Base-by-base conservation (phyloP, 2,888 invertebrate species). In the Lagria hirta region DNA sequence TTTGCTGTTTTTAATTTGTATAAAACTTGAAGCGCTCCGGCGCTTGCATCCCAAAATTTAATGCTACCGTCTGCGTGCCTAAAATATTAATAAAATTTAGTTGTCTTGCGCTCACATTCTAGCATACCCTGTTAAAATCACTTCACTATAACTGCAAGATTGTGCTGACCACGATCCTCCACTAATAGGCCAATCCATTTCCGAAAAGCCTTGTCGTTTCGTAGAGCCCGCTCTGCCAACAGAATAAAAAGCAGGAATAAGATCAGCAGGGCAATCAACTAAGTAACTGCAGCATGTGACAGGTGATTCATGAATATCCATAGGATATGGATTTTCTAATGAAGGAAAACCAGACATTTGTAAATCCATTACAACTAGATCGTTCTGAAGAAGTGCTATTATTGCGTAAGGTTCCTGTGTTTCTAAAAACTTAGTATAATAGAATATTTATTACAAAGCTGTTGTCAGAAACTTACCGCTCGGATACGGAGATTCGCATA, bases 21-120 rank as follows among this genome's bases (percentile, higher is more conserved):
- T 67, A 98, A 81, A 64, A 96, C 88, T 79, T 97, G 96, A 61
- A 99, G 79, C 50, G 91, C 89, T 55, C 95, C 95, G 36, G 93
- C 94, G 65, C 95, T 94, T 28, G 95, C 94, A 73, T 99, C 98
- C 98, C 98, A 99, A 75, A 99, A 99, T 73, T 97, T 97, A 42
- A 99, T 80, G 66, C 95, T 95, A 35, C 99, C 99, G 75, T 99
- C 99, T 53, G 96, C 91, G 74, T 98, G 97, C 33, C 94, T 92
- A 48, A 7, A 54, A 56, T 15, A 24, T 24, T 24, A 8, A 24
- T 32, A 8, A 18, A 18, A 14, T 3, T n/a, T 8, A 12, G 14
- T 11, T n/a, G 22, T 4, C 35, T 27, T 8, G 7, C 7, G 8
- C 10, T 10, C 13, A n/a, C 12, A 27, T 13, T 15, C 23, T 46